Conservation (phyloP, 2,888 invertebrate species). For the Vandiemenella viatica region DNA sequence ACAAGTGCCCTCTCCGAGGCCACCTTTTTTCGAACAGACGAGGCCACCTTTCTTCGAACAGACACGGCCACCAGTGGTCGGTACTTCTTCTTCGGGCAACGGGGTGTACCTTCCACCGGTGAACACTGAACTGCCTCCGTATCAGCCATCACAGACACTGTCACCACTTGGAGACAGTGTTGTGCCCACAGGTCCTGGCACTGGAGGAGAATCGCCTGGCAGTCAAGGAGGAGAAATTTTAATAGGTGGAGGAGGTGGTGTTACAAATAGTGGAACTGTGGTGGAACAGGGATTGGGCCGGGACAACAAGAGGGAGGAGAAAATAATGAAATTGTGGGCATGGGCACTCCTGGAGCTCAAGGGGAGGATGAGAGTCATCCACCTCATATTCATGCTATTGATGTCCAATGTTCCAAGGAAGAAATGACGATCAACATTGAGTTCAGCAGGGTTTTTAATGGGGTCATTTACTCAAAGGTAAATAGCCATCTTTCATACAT, state of each 20-base stretch:
- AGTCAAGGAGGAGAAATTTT: no score
- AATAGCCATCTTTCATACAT: no score
- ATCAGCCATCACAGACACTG: no score
- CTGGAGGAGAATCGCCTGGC: no score
- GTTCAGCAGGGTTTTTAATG: slow-evolving; percentile 60
- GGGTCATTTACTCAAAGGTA: slow-evolving; percentile 64
- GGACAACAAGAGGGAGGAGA: no score
- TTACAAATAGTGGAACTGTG: not conserved
- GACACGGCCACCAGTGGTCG: no score
- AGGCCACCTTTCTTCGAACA: not conserved
- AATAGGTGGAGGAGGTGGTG: not conserved
- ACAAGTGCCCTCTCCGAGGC: slow-evolving; percentile 10
- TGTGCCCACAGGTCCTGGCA: not conserved
- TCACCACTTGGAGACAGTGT: no score
- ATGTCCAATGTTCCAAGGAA: slow-evolving; percentile 64
- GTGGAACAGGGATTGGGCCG: no score
- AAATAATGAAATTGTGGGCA: no score
- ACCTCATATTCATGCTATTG: slow-evolving; percentile 58
- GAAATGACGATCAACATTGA: slow-evolving; percentile 70
- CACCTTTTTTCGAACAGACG: slow-evolving; percentile 5
- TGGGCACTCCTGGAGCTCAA: slow-evolving; percentile 19
- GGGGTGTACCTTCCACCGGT: no score
- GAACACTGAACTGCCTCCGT: no score
- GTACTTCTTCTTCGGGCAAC: no score
- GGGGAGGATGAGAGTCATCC: slow-evolving; percentile 49